phyloP scores from a whole-genome alignment of 2,797 vertebrate genomes.

The Spinus olivaceus region DNA sequence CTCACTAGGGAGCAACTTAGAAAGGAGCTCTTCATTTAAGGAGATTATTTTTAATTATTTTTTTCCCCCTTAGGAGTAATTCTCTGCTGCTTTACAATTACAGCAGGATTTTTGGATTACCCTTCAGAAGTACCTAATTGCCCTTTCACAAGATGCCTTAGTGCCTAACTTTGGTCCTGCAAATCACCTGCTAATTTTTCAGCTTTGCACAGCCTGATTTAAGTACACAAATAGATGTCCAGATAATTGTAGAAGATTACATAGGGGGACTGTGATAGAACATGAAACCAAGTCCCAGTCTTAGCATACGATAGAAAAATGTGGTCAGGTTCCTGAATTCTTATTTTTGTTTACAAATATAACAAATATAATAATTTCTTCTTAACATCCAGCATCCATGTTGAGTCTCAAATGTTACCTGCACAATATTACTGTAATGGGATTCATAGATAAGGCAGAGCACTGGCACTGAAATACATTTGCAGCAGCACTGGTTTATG shows the following conservation, averaged over 20 bases:
- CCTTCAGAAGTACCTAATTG: not conserved
- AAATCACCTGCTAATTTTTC: conserved; percentile 43
- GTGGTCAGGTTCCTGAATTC: not conserved
- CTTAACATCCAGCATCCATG: not conserved
- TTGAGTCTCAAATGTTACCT: not conserved
- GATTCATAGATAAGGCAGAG: not conserved
- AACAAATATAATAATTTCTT: not conserved
- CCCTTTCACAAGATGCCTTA: not conserved
- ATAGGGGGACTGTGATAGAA: not conserved
- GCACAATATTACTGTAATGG: not conserved
- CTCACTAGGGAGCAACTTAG: not conserved
- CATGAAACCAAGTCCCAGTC: accelerated
- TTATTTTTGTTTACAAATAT: not conserved
- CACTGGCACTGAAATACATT: not conserved
- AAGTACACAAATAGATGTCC: not conserved
- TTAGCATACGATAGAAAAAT: not conserved
- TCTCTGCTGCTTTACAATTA: not conserved
- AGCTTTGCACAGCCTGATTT: not conserved
- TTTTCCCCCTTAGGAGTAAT: not conserved
- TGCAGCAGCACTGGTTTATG: conserved; percentile 25
- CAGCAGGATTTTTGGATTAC: conserved; percentile 17
- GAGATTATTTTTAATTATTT: not conserved
- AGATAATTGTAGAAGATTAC: not conserved
- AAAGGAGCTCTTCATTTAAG: not conserved
- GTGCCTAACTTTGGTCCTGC: not conserved